Conservation (phyloP, 1,140 invertebrate genomes). For the Nymphalis io region DNA sequence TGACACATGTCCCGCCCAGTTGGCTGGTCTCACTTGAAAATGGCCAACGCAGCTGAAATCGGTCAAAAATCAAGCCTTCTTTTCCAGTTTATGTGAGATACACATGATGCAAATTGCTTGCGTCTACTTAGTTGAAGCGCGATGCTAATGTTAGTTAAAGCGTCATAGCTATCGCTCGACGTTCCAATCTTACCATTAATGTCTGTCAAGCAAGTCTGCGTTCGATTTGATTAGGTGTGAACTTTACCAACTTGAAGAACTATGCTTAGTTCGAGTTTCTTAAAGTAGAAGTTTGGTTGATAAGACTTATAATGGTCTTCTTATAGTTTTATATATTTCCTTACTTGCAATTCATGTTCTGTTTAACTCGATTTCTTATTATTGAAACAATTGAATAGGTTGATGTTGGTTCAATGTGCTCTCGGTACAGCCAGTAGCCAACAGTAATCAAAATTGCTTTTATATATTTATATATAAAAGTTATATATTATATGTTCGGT, state of each 20-base stretch:
- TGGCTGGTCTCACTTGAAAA: too few species aligned
- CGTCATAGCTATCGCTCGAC: constrained; percentile 9
- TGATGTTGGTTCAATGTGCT: too few species aligned
- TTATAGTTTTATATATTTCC: background rate
- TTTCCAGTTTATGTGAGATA: constrained; percentile 3
- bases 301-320: background rate
- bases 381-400: too few species aligned
- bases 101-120: background rate
- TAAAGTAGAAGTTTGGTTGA: background rate
- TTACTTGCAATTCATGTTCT: too few species aligned
- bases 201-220: background rate
- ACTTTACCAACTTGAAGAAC: constrained; percentile 2
- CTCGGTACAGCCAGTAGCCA: too few species aligned
- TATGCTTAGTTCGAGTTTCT: background rate
- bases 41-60: too few species aligned
- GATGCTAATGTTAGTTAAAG: constrained; percentile 22
- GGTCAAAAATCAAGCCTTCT: background rate
- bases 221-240: constrained; percentile 3
- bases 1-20: too few species aligned
- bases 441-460: too few species aligned
- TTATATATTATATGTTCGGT: too few species aligned
- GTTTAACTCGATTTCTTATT: too few species aligned
- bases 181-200: constrained; percentile 16
- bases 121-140: constrained; percentile 5
- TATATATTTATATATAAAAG: too few species aligned